Evolutionary conservation across 2,113 vertebrate species (phyloP), one percentile per base, ranked within the genome.

Genomic region (Penelope pileata): DNA sequence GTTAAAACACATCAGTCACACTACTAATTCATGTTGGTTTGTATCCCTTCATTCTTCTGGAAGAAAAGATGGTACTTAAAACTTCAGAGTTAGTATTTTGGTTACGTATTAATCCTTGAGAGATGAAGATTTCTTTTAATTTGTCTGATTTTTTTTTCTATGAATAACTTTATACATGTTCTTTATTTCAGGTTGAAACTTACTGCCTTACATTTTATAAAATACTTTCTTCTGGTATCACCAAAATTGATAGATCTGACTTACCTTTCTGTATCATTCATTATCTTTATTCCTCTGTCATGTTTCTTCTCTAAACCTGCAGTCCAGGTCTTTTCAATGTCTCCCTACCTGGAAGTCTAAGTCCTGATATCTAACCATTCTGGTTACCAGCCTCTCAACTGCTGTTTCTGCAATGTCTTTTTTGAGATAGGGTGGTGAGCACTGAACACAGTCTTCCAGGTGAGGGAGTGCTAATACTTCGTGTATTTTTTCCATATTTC

Each of bases 401-500:
- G 86, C 94, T 96, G 92, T 96, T 90, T 92, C 95, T 94, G 29
- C 96, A 94, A 68, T 92, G 69, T 93, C 68, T 92, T 96, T 96
- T 96, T 96, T 96, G 96, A 94, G 96, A 38, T 88, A 96, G 96
- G 95, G 76, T 93, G 95, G 73, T 77, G 92, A 95, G 86, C 95
- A 92, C 88, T 94, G 94, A 93, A 91, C 92, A 70, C 60, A 81
- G 29, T 72, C 64, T 91, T 96, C 54, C 96, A 96, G 96, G 96
- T 96, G 96, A 96, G 96, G 96, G 95, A 93, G 76, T 93, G 67
- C 73, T 81, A 91, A 90, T 92, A 75, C 42, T 92, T 64, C 48
- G 17, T 88, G 68, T 74, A 10, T 93, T 86, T 88, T 86, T 38
- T 88, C 67, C n/a, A 2, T 63, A 50, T 92, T 92, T 86, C 51